phyloP scores from a whole-genome alignment of 2,797 vertebrate species.

The Lophotriccus pileatus region DNA sequence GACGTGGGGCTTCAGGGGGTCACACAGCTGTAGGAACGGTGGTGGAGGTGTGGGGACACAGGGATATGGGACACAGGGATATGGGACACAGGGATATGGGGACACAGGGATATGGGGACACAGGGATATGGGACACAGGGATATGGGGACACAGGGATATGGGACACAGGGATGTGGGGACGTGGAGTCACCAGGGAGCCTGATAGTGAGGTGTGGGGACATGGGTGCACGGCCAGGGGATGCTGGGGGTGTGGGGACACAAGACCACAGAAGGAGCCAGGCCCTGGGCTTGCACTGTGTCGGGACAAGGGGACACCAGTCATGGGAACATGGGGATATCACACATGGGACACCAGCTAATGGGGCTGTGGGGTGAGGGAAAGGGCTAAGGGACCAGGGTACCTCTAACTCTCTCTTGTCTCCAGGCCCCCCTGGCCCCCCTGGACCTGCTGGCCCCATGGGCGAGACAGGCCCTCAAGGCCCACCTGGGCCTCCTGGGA shows the following conservation, averaged over 20 bases:
- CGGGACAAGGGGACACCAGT: not conserved
- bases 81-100: too few species aligned
- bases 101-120: too few species aligned
- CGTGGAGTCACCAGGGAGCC: not conserved
- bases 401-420: not conserved
- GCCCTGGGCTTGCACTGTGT: not conserved
- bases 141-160: too few species aligned
- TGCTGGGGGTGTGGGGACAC: not conserved
- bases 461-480: conserved; percentile 75
- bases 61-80: too few species aligned
- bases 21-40: too few species aligned
- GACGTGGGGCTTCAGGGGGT: too few species aligned
- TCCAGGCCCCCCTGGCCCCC: conserved; percentile 57
- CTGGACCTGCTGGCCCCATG: conserved; percentile 58
- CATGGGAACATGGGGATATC: not conserved
- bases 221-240: too few species aligned
- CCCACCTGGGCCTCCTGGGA: not conserved
- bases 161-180: not conserved
- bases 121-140: too few species aligned
- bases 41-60: not conserved
- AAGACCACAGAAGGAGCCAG: not conserved
- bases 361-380: too few species aligned
- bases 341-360: accelerated
- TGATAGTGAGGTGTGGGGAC: not conserved
- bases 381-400: not conserved